These are phyloP conservation scores for Microcebus lehilahytsara DNA, from an alignment of 2,113 vertebrate species.

Conservation along the genomic window DNA sequence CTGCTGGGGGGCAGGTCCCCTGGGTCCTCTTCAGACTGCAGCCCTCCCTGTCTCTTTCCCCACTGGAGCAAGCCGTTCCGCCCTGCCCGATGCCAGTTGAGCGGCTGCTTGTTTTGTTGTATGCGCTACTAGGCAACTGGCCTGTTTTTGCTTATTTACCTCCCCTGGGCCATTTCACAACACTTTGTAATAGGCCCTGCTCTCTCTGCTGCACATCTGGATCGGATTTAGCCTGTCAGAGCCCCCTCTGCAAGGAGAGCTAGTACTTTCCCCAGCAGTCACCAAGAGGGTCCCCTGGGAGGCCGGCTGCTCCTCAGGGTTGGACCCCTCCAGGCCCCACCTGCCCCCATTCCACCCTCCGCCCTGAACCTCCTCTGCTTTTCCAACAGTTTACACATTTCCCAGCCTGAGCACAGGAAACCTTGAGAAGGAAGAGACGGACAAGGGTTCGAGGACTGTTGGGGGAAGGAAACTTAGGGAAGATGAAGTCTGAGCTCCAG, in stretches of 20 bases:
- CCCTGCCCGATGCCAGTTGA: conserved; percentile 80
- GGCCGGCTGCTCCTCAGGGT: conserved; percentile 8
- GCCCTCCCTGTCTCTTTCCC: background rate
- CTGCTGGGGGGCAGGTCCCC: background rate
- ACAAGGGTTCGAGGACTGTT: background rate
- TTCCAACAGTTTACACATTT: conserved; percentile 32
- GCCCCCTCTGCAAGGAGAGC: conserved; percentile 80
- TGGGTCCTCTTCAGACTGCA: conserved; percentile 30
- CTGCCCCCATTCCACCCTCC: background rate
- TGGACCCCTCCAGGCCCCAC: background rate
- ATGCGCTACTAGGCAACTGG: conserved; percentile 84
- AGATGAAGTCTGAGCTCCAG: background rate
- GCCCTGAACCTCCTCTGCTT: background rate
- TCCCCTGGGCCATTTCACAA: conserved; percentile 89
- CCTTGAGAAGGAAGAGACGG: conserved; percentile 8
- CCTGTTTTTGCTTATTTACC: conserved; percentile 89
- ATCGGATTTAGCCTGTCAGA: conserved; percentile 86
- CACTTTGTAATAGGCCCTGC: conserved; percentile 84
- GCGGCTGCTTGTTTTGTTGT: conserved; percentile 87
- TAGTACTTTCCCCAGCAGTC: conserved; percentile 82
- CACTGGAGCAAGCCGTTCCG: conserved; percentile 74
- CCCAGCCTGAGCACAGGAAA: background rate
- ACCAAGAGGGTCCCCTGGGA: conserved; percentile 26
- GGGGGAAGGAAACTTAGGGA: background rate
- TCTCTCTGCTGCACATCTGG: conserved; percentile 87